Conservation (phyloP, 2,888 invertebrate species). For the Mythimna ferrago region DNA sequence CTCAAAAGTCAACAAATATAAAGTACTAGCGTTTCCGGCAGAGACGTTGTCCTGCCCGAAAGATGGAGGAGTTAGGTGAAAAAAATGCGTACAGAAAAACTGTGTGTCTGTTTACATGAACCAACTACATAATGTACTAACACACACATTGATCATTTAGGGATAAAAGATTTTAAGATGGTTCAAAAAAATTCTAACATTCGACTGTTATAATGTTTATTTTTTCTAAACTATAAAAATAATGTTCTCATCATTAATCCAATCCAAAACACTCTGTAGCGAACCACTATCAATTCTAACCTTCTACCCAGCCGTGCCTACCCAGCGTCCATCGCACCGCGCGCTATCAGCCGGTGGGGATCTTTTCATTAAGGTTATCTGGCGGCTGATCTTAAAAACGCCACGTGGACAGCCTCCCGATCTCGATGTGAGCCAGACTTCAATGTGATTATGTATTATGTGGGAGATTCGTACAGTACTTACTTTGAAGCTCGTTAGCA, state of each 20-base stretch:
- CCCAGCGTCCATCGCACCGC: slow-evolving; percentile 19
- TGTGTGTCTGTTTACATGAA: too few species aligned
- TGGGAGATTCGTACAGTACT: slow-evolving; percentile 36
- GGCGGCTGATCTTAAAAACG: slow-evolving; percentile 73
- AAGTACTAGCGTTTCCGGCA: too few species aligned
- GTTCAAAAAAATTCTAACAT: background rate
- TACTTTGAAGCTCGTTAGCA: slow-evolving; percentile 46
- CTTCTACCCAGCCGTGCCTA: background rate
- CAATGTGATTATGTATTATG: slow-evolving; percentile 50
- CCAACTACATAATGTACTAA: background rate
- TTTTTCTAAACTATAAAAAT: background rate
- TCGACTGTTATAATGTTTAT: background rate
- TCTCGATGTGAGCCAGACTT: slow-evolving; percentile 57
- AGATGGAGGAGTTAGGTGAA: too few species aligned
- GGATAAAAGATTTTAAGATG: background rate
- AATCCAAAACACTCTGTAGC: background rate
- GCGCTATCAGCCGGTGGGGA: slow-evolving; percentile 77
- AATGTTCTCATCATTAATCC: background rate
- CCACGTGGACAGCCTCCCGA: slow-evolving; percentile 76
- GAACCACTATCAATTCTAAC: background rate
- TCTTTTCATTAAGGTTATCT: slow-evolving; percentile 90
- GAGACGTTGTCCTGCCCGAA: too few species aligned
- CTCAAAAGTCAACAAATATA: too few species aligned
- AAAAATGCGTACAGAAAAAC: too few species aligned
- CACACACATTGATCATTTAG: background rate